Percentiles rank a stretch among this genome's conserved stretches.
Evolutionary conservation across 2,888 invertebrate genomes (phyloP).

Genomic region (Ctena decussata): DNA sequence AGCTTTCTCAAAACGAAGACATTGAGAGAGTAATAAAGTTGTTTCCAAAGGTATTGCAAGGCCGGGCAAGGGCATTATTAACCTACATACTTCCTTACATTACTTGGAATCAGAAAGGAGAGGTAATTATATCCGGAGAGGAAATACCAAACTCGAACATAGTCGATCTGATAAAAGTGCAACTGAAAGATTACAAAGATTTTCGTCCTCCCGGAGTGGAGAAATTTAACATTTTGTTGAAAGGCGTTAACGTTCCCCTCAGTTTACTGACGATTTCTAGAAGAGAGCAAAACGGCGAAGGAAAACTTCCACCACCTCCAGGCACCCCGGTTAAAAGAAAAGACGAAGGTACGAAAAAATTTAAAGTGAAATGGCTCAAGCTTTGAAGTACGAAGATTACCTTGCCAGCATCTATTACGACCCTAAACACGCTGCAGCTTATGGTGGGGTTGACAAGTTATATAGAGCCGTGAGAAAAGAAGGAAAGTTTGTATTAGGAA

Average conservation of each 20-base stretch:
- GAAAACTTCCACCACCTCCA: slow-evolving; percentile 24
- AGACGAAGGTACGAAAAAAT: background rate
- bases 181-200: slow-evolving; percentile 16
- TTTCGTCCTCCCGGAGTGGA: background rate
- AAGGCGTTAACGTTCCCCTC: background rate
- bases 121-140: background rate
- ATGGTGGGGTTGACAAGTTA: slow-evolving; percentile 41
- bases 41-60: slow-evolving; percentile 4
- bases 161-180: slow-evolving; percentile 7
- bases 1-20: background rate
- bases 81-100: background rate
- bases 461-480: slow-evolving; percentile 38
- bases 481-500: slow-evolving; percentile 25
- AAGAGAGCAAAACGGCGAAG: background rate
- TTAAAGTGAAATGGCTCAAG: slow-evolving; percentile 10
- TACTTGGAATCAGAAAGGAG: slow-evolving; percentile 12
- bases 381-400: slow-evolving; percentile 3
- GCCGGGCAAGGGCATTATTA: background rate
- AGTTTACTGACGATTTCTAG: background rate
- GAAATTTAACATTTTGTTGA: background rate
- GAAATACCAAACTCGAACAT: slow-evolving; percentile 1
- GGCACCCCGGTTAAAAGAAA: slow-evolving; percentile 24
- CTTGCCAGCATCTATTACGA: slow-evolving; percentile 43
- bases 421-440: slow-evolving; percentile 28
- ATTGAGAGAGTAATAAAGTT: background rate